phyloP scores from a whole-genome alignment of 2,888 invertebrate genomes.

The Drosophila aldrichi region DNA sequence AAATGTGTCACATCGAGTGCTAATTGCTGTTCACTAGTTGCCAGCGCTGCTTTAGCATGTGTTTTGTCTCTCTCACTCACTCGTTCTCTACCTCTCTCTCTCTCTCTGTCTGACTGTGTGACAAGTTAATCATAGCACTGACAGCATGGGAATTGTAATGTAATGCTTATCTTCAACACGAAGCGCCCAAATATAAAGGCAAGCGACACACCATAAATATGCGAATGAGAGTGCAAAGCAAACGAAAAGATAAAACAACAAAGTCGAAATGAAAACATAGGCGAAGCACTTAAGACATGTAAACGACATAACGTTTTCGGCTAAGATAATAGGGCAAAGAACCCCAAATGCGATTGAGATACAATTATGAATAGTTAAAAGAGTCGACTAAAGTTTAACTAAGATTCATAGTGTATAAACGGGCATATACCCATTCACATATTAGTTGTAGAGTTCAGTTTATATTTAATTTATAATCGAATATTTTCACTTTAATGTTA shows the following conservation, averaged over 20 bases:
- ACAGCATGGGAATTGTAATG: slow-evolving; percentile 11
- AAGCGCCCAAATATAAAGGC: slow-evolving; percentile 27
- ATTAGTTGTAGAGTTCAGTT: background rate
- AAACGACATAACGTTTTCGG: slow-evolving; percentile 30
- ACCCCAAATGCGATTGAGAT: slow-evolving; percentile 13
- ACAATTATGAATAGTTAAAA: background rate
- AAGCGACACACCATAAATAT: slow-evolving; percentile 9
- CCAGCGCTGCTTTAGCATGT: slow-evolving; percentile 22
- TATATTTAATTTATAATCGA: background rate
- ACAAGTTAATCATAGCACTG: slow-evolving; percentile 39
- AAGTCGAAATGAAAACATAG: slow-evolving; percentile 12
- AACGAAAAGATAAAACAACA: slow-evolving; percentile 21
- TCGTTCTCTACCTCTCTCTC: background rate
- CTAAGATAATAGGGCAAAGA: slow-evolving; percentile 23
- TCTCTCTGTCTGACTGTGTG: slow-evolving; percentile 3
- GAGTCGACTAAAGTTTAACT: background rate
- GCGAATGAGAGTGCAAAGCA: slow-evolving; percentile 15
- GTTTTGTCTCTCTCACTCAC: background rate
- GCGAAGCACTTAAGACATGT: slow-evolving; percentile 30
- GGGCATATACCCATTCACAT: background rate
- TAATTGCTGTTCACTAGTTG: slow-evolving; percentile 39
- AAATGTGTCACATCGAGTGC: slow-evolving; percentile 25
- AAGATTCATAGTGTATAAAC: background rate
- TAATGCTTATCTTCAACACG: slow-evolving; percentile 40
- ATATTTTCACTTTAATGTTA: background rate